Percentiles rank a stretch among this genome's conserved stretches.
Conservation (phyloP, 92 coral and sea anemone species). For the Palythoa caribaeorum region DNA sequence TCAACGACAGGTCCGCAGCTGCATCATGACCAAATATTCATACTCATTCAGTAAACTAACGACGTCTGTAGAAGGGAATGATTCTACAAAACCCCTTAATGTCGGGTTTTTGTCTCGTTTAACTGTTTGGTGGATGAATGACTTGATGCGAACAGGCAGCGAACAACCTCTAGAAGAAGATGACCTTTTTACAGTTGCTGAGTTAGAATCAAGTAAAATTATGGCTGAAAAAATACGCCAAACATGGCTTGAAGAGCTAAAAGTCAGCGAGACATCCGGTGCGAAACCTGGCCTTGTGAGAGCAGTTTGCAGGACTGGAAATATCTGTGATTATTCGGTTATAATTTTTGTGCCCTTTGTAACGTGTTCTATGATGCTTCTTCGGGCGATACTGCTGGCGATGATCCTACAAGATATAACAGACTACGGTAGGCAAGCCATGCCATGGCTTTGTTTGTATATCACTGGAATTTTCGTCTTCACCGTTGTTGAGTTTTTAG, state of each 20-base stretch:
- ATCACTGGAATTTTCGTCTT: constrained; percentile 29
- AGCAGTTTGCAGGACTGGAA: constrained; percentile 38
- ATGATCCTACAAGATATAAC: constrained; percentile 10
- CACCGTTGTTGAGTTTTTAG: background rate
- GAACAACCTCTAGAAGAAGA: constrained; percentile 24
- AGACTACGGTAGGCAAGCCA: background rate
- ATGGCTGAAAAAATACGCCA: constrained; percentile 26
- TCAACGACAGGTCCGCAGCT: background rate
- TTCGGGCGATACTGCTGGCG: constrained; percentile 31
- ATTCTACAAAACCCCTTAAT: background rate
- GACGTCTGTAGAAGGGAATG: background rate
- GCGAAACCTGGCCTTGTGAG: constrained; percentile 2
- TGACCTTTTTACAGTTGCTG: constrained; percentile 29
- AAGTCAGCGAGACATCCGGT: background rate
- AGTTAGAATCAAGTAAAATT: constrained; percentile 3
- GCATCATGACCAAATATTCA: background rate
- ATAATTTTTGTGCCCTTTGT: constrained; percentile 9
- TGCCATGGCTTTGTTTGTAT: background rate
- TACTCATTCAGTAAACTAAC: constrained; percentile 20
- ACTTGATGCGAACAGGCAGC: constrained; percentile 19
- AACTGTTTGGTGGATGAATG: constrained; percentile 44
- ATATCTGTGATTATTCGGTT: constrained; percentile 17
- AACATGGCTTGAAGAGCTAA: constrained; percentile 19
- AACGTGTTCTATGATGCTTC: constrained; percentile 36
- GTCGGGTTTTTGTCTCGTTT: constrained; percentile 38